Evolutionary conservation across 2,113 vertebrate species (phyloP).

Genomic region (Carettochelys insculpta): DNA sequence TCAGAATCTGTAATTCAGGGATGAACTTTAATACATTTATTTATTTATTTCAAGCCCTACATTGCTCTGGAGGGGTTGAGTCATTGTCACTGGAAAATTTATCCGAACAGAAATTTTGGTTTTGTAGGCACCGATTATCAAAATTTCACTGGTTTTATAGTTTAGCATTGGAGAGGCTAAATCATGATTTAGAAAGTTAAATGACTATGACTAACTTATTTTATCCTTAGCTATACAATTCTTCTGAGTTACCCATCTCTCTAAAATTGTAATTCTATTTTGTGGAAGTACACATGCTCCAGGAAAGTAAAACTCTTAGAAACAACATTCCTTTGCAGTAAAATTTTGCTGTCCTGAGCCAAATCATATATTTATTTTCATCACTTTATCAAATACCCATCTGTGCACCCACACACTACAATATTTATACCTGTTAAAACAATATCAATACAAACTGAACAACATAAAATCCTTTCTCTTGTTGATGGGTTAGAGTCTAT

Average conservation of each 20-base stretch:
- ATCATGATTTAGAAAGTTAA: neutral
- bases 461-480: neutral
- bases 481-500: neutral
- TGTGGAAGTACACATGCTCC: neutral
- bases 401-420: too few species aligned
- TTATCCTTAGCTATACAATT: neutral
- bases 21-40: constrained; percentile 6
- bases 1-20: constrained; percentile 19
- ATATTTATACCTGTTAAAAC: neutral
- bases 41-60: neutral
- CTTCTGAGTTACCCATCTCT: neutral
- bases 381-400: too few species aligned
- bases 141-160: neutral
- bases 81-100: neutral
- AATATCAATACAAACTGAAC: neutral
- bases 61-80: neutral
- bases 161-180: neutral
- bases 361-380: neutral
- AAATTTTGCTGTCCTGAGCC: neutral
- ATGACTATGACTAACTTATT: neutral
- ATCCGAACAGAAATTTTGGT: neutral
- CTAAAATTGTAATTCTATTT: neutral
- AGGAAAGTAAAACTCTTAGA: neutral
- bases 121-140: neutral
- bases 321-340: neutral